Conservation (phyloP, 2,797 vertebrate genomes). For the Phataginus tetradactyla region DNA sequence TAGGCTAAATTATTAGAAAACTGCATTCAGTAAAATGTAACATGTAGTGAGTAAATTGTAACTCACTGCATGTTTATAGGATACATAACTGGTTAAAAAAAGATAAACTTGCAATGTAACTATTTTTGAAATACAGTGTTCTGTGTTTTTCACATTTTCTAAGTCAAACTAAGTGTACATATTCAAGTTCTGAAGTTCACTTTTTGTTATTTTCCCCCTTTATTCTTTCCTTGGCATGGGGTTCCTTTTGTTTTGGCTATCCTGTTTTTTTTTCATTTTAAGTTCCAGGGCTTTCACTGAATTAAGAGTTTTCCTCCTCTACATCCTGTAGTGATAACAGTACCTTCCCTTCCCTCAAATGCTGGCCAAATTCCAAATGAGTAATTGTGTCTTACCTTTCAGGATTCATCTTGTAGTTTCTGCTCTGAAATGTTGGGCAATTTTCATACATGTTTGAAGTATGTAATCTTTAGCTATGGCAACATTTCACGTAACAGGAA, state of each 20-base stretch:
- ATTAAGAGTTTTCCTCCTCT: not conserved
- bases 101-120: not conserved
- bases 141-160: constrained; percentile 2
- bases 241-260: not conserved
- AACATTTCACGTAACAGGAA: not conserved
- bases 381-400: not conserved
- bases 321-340: not conserved
- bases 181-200: not conserved
- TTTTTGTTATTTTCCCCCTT: not conserved
- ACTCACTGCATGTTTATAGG: not conserved
- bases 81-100: not conserved
- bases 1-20: constrained; percentile 52
- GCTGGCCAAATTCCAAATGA: not conserved
- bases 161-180: not conserved
- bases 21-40: rapidly evolving
- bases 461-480: not conserved
- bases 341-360: not conserved
- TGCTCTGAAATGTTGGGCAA: constrained; percentile 21
- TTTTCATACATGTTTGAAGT: not conserved
- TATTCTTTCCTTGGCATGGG: not conserved
- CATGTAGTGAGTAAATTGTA: too few species aligned
- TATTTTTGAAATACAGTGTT: not conserved
- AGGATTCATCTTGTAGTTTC: not conserved
- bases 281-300: not conserved
- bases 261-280: not conserved